Percentiles rank a stretch among this genome's conserved stretches.
phyloP scores from a whole-genome alignment of 2,113 vertebrate genomes.

The Paraplagusia blochii region DNA sequence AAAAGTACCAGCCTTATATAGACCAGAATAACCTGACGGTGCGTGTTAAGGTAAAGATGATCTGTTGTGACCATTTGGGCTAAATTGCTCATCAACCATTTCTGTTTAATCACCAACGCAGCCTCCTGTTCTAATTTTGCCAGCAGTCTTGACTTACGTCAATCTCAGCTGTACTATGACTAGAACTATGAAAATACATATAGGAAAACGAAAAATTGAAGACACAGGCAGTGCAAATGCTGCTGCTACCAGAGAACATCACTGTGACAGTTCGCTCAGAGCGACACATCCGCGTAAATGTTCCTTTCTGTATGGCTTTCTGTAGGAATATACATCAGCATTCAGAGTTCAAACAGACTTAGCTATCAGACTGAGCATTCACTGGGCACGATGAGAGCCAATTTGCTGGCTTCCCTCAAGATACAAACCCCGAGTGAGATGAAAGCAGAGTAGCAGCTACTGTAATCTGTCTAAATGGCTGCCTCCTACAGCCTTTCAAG shows the following conservation, averaged over 20 bases:
- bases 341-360: slow-evolving; percentile 25
- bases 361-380: slow-evolving; percentile 12
- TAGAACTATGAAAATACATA: too few relatives aligned
- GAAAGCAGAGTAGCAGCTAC: slow-evolving; percentile 31
- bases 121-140: not conserved
- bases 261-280: not conserved
- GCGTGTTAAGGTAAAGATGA: not conserved
- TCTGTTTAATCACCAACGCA: slow-evolving; percentile 3
- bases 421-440: slow-evolving; percentile 36
- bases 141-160: not conserved
- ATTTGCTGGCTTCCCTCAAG: slow-evolving; percentile 35
- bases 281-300: not conserved
- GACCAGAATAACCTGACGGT: not conserved
- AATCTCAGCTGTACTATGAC: too few relatives aligned
- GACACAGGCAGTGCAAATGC: too few relatives aligned
- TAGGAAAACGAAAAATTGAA: too few relatives aligned
- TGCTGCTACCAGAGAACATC: slow-evolving; percentile 5
- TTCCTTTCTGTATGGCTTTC: not conserved
- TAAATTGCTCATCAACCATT: slow-evolving; percentile 9
- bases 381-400: slow-evolving; percentile 28
- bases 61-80: not conserved
- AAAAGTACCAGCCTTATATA: not conserved
- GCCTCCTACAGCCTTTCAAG: slow-evolving; percentile 21
- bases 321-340: not conserved
- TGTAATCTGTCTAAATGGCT: slow-evolving; percentile 46